A percentile compares a stretch with the other conserved stretches of the same genome.
Evolutionary conservation across 1,140 invertebrate genomes (phyloP).

Genomic region (Drosophila sp.): DNA sequence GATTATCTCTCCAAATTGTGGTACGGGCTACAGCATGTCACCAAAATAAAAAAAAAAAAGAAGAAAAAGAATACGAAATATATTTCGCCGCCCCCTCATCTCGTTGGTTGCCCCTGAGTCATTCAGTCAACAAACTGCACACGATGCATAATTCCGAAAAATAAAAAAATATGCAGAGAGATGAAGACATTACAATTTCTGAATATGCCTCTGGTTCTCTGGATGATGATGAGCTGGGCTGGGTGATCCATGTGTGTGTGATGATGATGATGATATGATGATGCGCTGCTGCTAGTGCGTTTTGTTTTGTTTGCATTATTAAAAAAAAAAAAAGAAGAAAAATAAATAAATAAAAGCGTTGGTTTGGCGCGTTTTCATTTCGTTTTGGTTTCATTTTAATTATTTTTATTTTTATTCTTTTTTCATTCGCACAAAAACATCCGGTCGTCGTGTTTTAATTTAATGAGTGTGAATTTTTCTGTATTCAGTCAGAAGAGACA

Average conservation of each 20-base stretch:
- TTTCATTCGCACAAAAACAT: slow-evolving; percentile 69
- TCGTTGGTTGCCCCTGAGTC: slow-evolving; percentile 33
- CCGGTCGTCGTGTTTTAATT: slow-evolving; percentile 81
- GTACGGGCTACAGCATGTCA: slow-evolving; percentile 14
- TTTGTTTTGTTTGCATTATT: slow-evolving; percentile 42
- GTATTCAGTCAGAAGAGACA: slow-evolving; percentile 57
- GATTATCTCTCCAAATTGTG: background rate
- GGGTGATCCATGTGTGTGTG: background rate
- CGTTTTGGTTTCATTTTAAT: slow-evolving; percentile 68
- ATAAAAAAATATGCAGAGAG: slow-evolving; percentile 4
- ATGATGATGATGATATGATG: slow-evolving; percentile 35
- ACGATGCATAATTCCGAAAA: slow-evolving; percentile 51
- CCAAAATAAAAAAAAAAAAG: background rate
- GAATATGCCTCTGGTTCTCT: slow-evolving; percentile 33
- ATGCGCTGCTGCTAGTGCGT: slow-evolving; percentile 18
- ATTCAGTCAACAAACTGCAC: slow-evolving; percentile 18
- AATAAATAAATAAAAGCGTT: background rate
- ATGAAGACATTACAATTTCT: slow-evolving; percentile 54
- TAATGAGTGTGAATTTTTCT: slow-evolving; percentile 73
- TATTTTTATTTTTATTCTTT: slow-evolving; percentile 53
- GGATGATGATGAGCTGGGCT: slow-evolving; percentile 21
- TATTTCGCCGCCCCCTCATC: slow-evolving; percentile 36
- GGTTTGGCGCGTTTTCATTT: slow-evolving; percentile 35
- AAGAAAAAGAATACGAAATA: background rate
- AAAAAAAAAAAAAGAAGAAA: slow-evolving; percentile 3